Evolutionary conservation across 2,888 invertebrate species (phyloP).

Genomic region (Syrphus vitripennis): DNA sequence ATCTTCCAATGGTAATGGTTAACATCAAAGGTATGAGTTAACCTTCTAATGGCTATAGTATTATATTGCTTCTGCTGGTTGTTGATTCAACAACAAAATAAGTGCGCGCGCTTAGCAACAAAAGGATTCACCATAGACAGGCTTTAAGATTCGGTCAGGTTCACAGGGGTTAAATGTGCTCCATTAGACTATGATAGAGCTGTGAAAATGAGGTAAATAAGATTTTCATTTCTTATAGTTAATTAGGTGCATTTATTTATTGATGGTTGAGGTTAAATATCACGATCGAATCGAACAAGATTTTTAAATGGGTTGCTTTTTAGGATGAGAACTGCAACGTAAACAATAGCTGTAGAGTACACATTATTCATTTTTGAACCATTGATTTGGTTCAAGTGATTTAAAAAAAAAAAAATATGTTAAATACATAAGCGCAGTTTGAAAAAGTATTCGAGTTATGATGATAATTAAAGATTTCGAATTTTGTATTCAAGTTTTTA

Average conservation of each 20-base stretch:
- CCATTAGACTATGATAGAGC: conserved; percentile 1
- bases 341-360: too few species aligned
- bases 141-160: not conserved
- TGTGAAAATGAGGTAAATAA: conserved; percentile 51
- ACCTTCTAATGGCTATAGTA: conserved; percentile 28
- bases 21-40: conserved; percentile 13
- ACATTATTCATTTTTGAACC: too few species aligned
- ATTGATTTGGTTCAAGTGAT: too few species aligned
- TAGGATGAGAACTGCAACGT: too few species aligned
- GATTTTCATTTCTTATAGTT: conserved; percentile 42
- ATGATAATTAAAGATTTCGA: too few species aligned
- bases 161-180: conserved; percentile 33
- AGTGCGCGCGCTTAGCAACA: conserved; percentile 18
- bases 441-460: too few species aligned
- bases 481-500: too few species aligned
- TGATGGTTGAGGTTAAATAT: conserved; percentile 65
- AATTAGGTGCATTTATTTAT: conserved; percentile 68
- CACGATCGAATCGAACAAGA: conserved; percentile 29
- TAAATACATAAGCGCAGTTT: too few species aligned
- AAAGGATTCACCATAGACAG: conserved; percentile 55
- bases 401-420: too few species aligned
- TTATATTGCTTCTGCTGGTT: not conserved
- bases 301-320: conserved; percentile 43
- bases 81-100: conserved; percentile 20
- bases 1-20: not conserved